Percentiles rank a stretch among this genome's conserved stretches.
Evolutionary conservation across 2,888 invertebrate genomes (phyloP).

Genomic region (Pyrocoelia pectoralis): DNA sequence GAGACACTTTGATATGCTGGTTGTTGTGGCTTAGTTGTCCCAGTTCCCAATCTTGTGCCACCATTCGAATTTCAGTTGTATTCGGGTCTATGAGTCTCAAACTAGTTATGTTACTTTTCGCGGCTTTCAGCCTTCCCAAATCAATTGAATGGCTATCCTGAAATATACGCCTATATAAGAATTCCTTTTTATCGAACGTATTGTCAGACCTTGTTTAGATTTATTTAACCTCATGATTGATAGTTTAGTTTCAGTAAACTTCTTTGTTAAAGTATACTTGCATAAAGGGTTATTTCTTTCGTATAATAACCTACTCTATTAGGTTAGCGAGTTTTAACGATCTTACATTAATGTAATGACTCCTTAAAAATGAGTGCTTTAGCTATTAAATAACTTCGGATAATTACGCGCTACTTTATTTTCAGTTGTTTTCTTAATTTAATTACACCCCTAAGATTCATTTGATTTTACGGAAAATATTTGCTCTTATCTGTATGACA

Average conservation of each 20-base stretch:
- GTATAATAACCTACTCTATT: neutral
- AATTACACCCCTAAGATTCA: too few species aligned
- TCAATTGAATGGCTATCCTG: slow-evolving; percentile 72
- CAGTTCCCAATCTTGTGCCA: slow-evolving; percentile 59
- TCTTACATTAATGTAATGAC: slow-evolving; percentile 25
- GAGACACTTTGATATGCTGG: slow-evolving; percentile 35
- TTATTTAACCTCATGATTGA: slow-evolving; percentile 32
- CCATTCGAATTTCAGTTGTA: slow-evolving; percentile 62
- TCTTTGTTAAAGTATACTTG: slow-evolving; percentile 22
- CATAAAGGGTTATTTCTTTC: too few species aligned
- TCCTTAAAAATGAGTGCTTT: slow-evolving; percentile 13
- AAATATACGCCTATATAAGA: slow-evolving; percentile 27
- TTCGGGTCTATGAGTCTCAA: slow-evolving; percentile 69
- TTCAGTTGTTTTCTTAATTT: too few species aligned
- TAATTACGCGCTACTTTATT: neutral
- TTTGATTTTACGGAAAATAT: too few species aligned
- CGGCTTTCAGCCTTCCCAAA: slow-evolving; percentile 64
- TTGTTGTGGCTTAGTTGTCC: slow-evolving; percentile 39
- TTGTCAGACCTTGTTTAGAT: slow-evolving; percentile 16
- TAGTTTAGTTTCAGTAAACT: slow-evolving; percentile 26
- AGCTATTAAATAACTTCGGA: neutral
- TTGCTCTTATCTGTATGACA: too few species aligned
- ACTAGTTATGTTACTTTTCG: slow-evolving; percentile 74
- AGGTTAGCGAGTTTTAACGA: slow-evolving; percentile 29
- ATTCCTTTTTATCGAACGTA: slow-evolving; percentile 21